These are phyloP conservation scores for Deilephila elpenor DNA, from an alignment of 2,888 invertebrate genomes.

Conservation along the genomic window DNA sequence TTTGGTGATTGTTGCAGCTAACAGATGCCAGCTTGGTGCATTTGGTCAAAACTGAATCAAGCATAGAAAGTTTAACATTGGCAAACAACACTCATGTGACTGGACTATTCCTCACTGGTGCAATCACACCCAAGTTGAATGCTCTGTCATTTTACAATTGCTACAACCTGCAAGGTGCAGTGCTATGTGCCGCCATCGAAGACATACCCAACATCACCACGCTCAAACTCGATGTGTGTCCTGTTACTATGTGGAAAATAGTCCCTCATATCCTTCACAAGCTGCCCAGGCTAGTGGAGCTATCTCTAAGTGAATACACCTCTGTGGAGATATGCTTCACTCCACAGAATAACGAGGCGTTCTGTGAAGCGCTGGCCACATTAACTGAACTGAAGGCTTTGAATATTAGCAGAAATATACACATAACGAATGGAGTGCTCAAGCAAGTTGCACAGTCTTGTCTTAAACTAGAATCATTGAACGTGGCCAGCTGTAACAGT, in stretches of 20 bases:
- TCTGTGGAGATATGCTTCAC: constrained; percentile 53
- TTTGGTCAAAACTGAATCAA: constrained; percentile 68
- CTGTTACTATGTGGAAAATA: constrained; percentile 70
- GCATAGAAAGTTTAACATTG: constrained; percentile 65
- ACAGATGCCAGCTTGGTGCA: constrained; percentile 74
- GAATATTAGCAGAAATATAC: constrained; percentile 73
- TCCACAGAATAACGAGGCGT: constrained; percentile 59
- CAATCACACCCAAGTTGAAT: constrained; percentile 58
- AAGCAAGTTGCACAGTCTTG: constrained; percentile 78
- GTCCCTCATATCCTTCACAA: constrained; percentile 68
- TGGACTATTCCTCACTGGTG: constrained; percentile 70
- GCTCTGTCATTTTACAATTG: constrained; percentile 74
- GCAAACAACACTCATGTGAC: constrained; percentile 76
- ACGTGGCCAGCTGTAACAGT: constrained; percentile 70
- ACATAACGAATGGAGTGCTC: constrained; percentile 81
- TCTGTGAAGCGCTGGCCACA: constrained; percentile 66
- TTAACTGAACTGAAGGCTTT: constrained; percentile 75
- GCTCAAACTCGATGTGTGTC: constrained; percentile 69
- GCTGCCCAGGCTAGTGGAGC: constrained; percentile 65
- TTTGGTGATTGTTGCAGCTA: constrained; percentile 56
- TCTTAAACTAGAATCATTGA: constrained; percentile 70
- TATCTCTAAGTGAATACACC: constrained; percentile 72
- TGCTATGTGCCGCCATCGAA: constrained; percentile 66
- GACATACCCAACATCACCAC: constrained; percentile 62
- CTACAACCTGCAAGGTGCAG: constrained; percentile 73